phyloP scores from a whole-genome alignment of 2,113 vertebrate species.

The Archilochus colubris region DNA sequence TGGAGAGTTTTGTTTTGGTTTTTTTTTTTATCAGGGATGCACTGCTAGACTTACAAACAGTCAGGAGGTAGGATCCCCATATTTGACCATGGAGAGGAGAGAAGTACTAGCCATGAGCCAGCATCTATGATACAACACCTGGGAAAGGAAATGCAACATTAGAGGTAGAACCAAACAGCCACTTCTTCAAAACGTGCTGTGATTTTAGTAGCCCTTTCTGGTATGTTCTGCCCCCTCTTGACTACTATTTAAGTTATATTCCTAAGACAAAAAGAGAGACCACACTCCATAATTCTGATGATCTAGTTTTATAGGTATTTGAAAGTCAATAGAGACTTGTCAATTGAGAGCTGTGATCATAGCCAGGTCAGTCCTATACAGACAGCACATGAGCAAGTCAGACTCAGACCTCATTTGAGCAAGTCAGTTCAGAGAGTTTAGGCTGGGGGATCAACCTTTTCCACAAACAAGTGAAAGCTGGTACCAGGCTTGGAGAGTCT shows the following conservation, averaged over 20 bases:
- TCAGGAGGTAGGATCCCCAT: background rate
- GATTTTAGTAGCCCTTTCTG: background rate
- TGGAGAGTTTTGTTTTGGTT: background rate
- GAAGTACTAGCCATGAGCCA: background rate
- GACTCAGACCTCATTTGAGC: background rate
- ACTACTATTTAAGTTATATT: background rate
- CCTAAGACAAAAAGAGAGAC: background rate
- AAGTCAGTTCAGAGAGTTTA: background rate
- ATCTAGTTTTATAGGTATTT: background rate
- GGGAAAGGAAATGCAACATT: background rate
- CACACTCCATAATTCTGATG: background rate
- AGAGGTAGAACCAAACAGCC: background rate
- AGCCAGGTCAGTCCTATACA: background rate
- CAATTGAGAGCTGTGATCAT: background rate
- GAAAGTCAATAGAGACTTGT: background rate
- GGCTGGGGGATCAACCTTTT: background rate
- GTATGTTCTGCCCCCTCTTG: background rate
- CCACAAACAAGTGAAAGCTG: background rate
- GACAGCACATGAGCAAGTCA: background rate
- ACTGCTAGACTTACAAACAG: background rate
- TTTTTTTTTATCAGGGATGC: background rate
- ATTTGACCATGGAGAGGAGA: background rate
- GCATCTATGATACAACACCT: background rate
- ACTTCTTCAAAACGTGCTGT: background rate
- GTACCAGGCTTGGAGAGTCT: background rate